phyloP scores from a whole-genome alignment of 1,140 invertebrate species.

The Elysia chlorotica region DNA sequence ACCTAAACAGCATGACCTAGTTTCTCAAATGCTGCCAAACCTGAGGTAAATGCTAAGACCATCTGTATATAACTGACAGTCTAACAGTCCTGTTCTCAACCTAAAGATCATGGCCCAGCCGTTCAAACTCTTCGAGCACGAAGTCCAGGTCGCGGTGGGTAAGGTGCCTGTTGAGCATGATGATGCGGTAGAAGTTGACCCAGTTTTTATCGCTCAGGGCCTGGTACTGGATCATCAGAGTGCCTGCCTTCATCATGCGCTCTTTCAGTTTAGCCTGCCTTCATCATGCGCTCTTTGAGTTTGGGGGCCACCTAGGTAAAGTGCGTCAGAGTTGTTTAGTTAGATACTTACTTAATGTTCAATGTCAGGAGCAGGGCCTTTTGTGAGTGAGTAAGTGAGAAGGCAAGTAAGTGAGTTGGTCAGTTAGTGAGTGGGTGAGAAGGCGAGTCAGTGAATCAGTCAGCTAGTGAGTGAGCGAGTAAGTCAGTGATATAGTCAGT shows the following conservation, averaged over 20 bases:
- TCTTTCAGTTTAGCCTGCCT: conserved; percentile 89
- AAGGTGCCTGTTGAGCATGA: conserved; percentile 91
- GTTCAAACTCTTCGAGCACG: conserved; percentile 87
- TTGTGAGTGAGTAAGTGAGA: background rate
- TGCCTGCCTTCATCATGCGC: conserved; percentile 95
- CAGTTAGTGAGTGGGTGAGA: background rate
- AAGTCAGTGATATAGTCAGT: background rate
- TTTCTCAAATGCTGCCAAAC: too few relatives aligned
- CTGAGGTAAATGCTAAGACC: too few relatives aligned
- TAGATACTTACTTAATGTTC: background rate
- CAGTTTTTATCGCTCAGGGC: conserved; percentile 81
- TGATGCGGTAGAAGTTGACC: conserved; percentile 95
- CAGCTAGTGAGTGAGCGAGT: background rate
- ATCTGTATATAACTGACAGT: too few relatives aligned
- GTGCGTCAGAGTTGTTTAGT: background rate
- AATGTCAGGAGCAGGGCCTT: background rate
- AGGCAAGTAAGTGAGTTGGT: background rate
- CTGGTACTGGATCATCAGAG: conserved; percentile 97
- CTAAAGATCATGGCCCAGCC: conserved; percentile 82
- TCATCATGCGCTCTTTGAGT: conserved; percentile 96
- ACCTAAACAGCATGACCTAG: too few relatives aligned
- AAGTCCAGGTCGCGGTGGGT: conserved; percentile 89
- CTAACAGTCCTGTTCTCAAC: too few relatives aligned
- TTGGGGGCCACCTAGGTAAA: conserved; percentile 82
- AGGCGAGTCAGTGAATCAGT: conserved; percentile 67